These are phyloP conservation scores for Montipora sp. DNA, from an alignment of 64 coral and sea anemone genomes.

Conservation along the genomic window DNA sequence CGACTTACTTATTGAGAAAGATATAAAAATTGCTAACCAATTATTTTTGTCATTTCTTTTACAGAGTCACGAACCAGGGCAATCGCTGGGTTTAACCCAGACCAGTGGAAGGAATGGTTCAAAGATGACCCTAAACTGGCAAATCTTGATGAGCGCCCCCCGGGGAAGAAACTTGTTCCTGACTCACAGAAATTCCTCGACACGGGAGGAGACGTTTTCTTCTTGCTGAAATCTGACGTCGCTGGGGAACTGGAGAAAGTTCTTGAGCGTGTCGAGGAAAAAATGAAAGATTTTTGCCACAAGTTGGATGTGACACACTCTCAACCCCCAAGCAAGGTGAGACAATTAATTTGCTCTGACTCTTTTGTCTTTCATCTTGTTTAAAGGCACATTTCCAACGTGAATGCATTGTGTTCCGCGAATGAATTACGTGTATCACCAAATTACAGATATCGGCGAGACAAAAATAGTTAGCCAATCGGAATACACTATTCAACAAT, in stretches of 20 bases:
- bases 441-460: no score
- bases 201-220: conserved; percentile 84
- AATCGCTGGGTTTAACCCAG: conserved; percentile 77
- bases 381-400: no score
- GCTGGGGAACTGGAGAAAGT: conserved; percentile 41
- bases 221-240: conserved; percentile 68
- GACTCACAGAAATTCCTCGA: conserved; percentile 84
- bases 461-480: no score
- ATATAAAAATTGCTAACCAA: background rate
- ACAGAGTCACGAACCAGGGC: conserved; percentile 68
- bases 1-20: no score
- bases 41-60: background rate
- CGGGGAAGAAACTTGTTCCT: conserved; percentile 7
- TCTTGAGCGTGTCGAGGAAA: background rate
- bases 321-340: conserved; percentile 68
- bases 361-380: no score
- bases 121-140: conserved; percentile 52
- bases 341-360: no score
- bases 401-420: no score
- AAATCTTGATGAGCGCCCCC: conserved; percentile 43
- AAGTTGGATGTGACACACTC: conserved; percentile 52
- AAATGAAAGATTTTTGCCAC: conserved; percentile 46
- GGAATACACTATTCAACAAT: no score
- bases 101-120: conserved; percentile 76
- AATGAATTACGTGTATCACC: no score